Conservation (phyloP, 2,113 vertebrate species). For the Mus spicilegus region DNA sequence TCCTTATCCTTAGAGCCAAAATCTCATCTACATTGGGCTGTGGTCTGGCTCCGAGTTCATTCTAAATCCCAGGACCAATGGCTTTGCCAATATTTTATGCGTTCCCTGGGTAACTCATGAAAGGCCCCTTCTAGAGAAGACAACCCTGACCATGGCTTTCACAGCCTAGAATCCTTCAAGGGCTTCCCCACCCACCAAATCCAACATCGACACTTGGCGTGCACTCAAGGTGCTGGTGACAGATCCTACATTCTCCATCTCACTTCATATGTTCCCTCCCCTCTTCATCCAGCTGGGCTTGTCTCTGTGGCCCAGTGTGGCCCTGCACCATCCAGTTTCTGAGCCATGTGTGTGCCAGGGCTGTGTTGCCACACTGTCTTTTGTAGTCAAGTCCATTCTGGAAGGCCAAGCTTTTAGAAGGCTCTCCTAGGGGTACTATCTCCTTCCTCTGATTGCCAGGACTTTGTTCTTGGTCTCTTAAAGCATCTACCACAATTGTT, state of each 20-base stretch:
- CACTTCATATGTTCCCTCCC: background rate
- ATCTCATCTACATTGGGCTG: conserved; percentile 50
- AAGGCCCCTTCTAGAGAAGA: background rate
- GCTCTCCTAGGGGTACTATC: background rate
- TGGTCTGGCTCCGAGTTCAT: conserved; percentile 57
- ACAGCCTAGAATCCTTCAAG: background rate
- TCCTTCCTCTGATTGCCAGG: background rate
- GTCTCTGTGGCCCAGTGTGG: background rate
- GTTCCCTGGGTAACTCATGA: conserved; percentile 57
- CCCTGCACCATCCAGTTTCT: background rate
- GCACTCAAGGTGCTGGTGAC: background rate
- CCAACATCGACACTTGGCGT: background rate
- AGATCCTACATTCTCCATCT: background rate
- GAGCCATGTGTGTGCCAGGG: background rate
- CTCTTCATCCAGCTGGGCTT: background rate
- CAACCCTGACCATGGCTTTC: background rate
- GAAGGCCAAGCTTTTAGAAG: background rate
- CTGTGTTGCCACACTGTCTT: background rate
- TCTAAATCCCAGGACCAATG: conserved; percentile 50
- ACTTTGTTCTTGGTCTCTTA: background rate
- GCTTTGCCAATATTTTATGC: conserved; percentile 57
- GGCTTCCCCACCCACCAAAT: background rate
- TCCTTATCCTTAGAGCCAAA: conserved; percentile 59
- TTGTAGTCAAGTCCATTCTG: background rate
- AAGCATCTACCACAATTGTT: background rate